A percentile compares a stretch with the other conserved stretches of the same genome.
Evolutionary conservation across 2,797 vertebrate species (phyloP).

Genomic region (Esox masquinongy): DNA sequence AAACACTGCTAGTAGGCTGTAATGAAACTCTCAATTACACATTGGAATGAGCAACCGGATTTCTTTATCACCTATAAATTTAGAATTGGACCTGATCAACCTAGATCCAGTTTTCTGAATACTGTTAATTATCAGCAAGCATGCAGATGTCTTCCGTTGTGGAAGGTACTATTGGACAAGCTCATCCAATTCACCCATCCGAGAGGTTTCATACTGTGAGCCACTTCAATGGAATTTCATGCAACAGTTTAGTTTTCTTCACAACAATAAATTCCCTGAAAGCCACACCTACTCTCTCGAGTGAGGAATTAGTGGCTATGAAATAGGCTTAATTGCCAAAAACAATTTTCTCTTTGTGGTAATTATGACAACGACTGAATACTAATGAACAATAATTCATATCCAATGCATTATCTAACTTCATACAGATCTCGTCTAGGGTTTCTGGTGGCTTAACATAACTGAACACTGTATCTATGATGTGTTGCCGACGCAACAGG

Average conservation of each 20-base stretch:
- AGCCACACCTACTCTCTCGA: constrained; percentile 16
- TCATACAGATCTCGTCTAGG: background rate
- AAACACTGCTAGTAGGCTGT: background rate
- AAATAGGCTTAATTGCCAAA: background rate
- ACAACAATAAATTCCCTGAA: constrained; percentile 4
- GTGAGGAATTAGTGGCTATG: constrained; percentile 6
- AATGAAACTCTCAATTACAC: background rate
- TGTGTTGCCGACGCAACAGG: background rate
- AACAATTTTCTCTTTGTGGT: constrained; percentile 15
- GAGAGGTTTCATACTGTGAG: background rate
- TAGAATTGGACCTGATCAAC: constrained; percentile 1
- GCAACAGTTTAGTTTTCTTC: background rate
- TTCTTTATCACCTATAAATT: background rate
- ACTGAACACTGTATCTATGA: background rate
- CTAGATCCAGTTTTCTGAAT: constrained; percentile 12
- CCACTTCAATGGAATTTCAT: no score
- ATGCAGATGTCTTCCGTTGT: background rate
- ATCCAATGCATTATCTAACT: background rate
- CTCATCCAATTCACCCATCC: background rate
- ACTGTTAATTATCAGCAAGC: background rate
- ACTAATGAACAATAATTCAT: constrained; percentile 22
- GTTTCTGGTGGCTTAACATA: background rate
- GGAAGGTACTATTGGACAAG: background rate
- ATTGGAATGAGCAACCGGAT: background rate
- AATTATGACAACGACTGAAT: constrained; percentile 7